Evolutionary conservation across 2,797 vertebrate species (phyloP), one percentile per base, ranked within the genome.

Genomic region (Alauda arvensis): DNA sequence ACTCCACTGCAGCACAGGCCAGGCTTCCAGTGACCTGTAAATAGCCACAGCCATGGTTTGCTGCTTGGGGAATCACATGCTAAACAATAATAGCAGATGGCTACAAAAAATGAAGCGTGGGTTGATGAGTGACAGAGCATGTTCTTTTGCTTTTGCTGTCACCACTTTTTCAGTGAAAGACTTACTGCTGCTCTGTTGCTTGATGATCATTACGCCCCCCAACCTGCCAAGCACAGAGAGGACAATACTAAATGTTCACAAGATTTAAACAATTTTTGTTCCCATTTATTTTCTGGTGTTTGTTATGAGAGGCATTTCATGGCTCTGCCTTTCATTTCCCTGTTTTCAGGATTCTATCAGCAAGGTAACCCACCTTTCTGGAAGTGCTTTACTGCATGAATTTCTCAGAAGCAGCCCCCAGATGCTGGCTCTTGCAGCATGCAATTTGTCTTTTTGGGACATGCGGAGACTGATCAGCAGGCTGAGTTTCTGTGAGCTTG

Each of bases 1-100:
- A 66, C 84, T 76, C 24, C 7, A 4, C 56, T 84, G 83, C 62
- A 83, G 85, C 56, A 21, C 34, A 62, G 78, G 70, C 71, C 80
- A 74, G 40, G 16, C 40, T 89, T 87, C 69, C 76, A 83, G 67
- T 71, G 90, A 83, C 75, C 85, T 89, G 89, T 77, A 79, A 82
- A 83, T 60, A 89, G 40, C 88, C 52, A 10, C 81, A 63, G 60
- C 65, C 51, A 2, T 7, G 55, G 24, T 79, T 71, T 85, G 75
- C 77, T 59, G 83, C 87, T 34, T 40, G 13, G 71, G 45, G 59
- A 85, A 49, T 68, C 18, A 42, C 23, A 8, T 33, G 77, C 51
- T 43, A 31, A 61, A 65, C 18, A 68, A 51, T 61, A 34, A 77
- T 3, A 34, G 77, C 19, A 79, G 83, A 56, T 71, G 75, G 83